A percentile compares a stretch with the other conserved stretches of the same genome.
Evolutionary conservation across 2,113 vertebrate species (phyloP).

Genomic region (Clarias gariepinus): DNA sequence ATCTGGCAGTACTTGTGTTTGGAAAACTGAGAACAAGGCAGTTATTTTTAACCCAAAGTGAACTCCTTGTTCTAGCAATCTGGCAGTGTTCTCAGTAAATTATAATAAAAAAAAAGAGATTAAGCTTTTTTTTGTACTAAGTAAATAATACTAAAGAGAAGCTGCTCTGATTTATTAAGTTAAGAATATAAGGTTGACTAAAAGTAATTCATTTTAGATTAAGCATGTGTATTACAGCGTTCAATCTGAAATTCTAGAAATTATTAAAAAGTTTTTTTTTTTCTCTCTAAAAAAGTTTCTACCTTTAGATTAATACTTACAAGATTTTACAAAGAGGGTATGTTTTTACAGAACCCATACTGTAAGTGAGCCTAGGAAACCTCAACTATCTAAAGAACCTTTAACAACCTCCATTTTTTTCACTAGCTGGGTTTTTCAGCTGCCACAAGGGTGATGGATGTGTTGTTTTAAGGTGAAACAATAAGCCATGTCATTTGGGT

Average conservation of each 20-base stretch:
- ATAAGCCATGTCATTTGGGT: neutral
- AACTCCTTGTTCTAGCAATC: neutral
- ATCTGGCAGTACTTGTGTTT: neutral
- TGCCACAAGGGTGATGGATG: neutral
- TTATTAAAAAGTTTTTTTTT: neutral
- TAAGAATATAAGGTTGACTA: neutral
- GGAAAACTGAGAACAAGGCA: neutral
- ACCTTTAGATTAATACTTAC: neutral
- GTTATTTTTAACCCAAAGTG: conserved; percentile 10
- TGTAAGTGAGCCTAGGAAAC: neutral
- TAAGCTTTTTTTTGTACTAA: neutral
- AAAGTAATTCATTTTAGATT: neutral
- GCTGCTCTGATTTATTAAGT: neutral
- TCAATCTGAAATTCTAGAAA: neutral
- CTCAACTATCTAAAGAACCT: neutral
- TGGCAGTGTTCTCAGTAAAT: neutral
- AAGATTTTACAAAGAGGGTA: neutral
- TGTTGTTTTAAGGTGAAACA: neutral
- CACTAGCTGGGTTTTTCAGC: neutral
- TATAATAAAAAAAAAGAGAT: neutral
- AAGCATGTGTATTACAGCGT: neutral
- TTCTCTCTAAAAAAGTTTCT: neutral
- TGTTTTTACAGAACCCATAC: too few relatives aligned
- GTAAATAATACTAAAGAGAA: neutral
- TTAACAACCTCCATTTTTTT: neutral